Conservation (phyloP, 2,797 vertebrate species). For the Amazonetta brasiliensis region DNA sequence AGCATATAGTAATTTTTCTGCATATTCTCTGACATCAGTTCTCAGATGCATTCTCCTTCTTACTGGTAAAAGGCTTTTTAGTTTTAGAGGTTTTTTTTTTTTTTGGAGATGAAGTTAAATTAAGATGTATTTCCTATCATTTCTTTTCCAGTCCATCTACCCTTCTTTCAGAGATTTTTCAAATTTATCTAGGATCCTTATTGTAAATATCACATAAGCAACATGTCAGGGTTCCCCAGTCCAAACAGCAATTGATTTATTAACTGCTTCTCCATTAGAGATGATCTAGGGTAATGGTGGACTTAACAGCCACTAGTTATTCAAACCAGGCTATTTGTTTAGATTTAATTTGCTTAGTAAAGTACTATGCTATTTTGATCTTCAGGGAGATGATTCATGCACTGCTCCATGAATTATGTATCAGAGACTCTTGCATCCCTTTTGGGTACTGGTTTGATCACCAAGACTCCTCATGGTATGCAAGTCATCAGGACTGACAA, state of each 20-base stretch:
- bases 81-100: background rate
- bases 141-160: background rate
- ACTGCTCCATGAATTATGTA: background rate
- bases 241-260: constrained; percentile 27
- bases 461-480: background rate
- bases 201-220: background rate
- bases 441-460: background rate
- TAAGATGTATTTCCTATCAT: background rate
- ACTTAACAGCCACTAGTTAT: background rate
- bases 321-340: constrained; percentile 5
- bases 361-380: background rate
- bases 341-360: constrained; percentile 43
- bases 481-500: background rate
- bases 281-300: background rate
- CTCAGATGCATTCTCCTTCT: background rate
- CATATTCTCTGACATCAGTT: background rate
- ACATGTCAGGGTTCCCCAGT: background rate
- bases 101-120: background rate
- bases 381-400: background rate
- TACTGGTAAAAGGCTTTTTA: background rate
- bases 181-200: background rate
- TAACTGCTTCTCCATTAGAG: background rate
- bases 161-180: background rate
- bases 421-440: background rate
- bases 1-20: background rate